Evolutionary conservation across 2,888 invertebrate genomes (phyloP), one percentile per base, ranked within the genome.

Genomic region (Lysandra coridon): DNA sequence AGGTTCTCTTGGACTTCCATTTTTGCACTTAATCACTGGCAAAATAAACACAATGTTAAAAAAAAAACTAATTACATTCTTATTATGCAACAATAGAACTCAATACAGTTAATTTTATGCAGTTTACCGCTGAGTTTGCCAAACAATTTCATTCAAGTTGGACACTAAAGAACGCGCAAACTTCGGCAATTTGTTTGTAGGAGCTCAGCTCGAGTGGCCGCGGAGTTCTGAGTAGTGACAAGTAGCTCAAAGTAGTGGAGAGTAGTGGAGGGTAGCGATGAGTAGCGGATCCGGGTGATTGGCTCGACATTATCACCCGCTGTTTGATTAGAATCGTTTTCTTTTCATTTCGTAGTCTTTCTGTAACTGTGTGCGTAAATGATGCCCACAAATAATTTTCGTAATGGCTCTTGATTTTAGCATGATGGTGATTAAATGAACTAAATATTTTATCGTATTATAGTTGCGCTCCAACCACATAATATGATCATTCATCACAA

Each of bases 91-190:
- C 30, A 64, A 64, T 10, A 10, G 12, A 64, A 64, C 64, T 64
- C 12, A 30, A 64, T 12, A 62, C 23, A 23, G 64, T 64, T 12
- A 64, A 64, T 64, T 64, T 64, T 64, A 30, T 64, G 30, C 64
- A 30, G 30, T 64, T 62, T 64, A 64, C 30, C 64, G 12, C 30
- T 23, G 30, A 64, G 64, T 64, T 64, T 64, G 7, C 64, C 64
- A 30, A 64, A 64, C 64, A 64, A 64, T 64, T 73, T 73, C 17
- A 73, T 73, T 73, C 40, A 73, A 73, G 37, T 73, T 73, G 7
- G n/a, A 40, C 37, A 40, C 5, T 73, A 73, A 73, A 40, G 73
- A 73, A 73, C 17, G 73, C 73, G 17, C n/a, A 37, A 73, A 73
- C 73, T 73, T 73, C 37, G 37, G 37, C 40, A 73, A 77, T 77